These are phyloP conservation scores for Thyatira batis DNA, from an alignment of 2,888 invertebrate genomes.

Conservation along the genomic window DNA sequence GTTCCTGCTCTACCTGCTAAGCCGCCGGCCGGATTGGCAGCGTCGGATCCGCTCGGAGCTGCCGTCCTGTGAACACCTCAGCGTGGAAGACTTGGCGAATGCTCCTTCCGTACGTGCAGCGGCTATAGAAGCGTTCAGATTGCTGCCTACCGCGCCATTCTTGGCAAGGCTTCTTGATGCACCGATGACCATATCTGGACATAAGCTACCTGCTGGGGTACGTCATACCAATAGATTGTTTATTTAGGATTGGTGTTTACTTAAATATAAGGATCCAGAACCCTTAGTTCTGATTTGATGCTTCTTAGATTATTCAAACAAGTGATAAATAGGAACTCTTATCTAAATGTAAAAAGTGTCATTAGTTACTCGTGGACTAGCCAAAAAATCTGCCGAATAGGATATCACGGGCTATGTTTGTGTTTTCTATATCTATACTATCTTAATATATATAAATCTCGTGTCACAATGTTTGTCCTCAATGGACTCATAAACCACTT, in stretches of 20 bases:
- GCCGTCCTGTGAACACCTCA: conserved; percentile 79
- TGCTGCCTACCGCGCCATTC: conserved; percentile 90
- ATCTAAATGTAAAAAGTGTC: no score
- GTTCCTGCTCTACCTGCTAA: conserved; percentile 89
- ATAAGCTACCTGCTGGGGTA: conserved; percentile 87
- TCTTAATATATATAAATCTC: no score
- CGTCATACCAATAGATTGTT: no score
- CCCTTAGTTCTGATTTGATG: no score
- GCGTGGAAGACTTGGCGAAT: conserved; percentile 82
- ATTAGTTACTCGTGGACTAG: no score
- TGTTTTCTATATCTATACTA: no score
- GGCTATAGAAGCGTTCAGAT: conserved; percentile 88
- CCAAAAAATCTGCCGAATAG: no score
- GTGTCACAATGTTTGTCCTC: no score
- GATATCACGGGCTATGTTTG: no score
- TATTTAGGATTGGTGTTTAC: no score
- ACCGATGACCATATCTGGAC: conserved; percentile 86
- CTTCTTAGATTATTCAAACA: no score
- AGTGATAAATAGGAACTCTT: background rate
- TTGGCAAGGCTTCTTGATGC: conserved; percentile 89
- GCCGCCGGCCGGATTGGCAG: conserved; percentile 86
- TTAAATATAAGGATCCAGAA: background rate
- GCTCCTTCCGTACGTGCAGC: conserved; percentile 91
- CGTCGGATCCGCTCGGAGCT: conserved; percentile 86
- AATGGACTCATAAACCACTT: no score